phyloP scores from a whole-genome alignment of 1,140 invertebrate species.

The Uloborus diversus region DNA sequence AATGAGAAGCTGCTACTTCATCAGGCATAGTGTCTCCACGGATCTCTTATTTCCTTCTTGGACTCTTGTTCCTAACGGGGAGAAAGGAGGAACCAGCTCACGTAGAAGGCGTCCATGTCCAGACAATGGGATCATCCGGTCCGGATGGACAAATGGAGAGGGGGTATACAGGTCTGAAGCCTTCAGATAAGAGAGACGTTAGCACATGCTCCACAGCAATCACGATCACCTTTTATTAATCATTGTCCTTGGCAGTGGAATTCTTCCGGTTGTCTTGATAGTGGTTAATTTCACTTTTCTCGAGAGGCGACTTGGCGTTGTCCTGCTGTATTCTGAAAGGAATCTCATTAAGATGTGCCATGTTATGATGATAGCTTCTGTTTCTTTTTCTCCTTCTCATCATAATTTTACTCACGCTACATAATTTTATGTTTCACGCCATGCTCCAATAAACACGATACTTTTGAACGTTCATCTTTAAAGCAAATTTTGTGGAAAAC shows the following conservation, averaged over 20 bases:
- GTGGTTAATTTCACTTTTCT: conserved; percentile 27
- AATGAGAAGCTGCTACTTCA: conserved; percentile 51
- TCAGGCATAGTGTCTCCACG: conserved; percentile 42
- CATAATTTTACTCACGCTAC: background rate
- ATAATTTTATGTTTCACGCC: too few relatives aligned
- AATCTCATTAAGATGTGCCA: too few relatives aligned
- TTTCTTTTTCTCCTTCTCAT: background rate
- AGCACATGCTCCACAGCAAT: conserved; percentile 25
- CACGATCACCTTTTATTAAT: conserved; percentile 50
- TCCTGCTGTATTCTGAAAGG: too few relatives aligned
- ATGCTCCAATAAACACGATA: too few relatives aligned
- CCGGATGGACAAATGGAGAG: conserved; percentile 46
- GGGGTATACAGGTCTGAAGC: conserved; percentile 24
- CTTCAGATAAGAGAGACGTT: conserved; percentile 41
- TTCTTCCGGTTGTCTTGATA: conserved; percentile 25
- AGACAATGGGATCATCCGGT: conserved; percentile 50
- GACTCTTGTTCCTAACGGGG: conserved; percentile 40
- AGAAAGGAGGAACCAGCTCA: conserved; percentile 49
- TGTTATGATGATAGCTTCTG: too few relatives aligned
- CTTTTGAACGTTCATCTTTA: too few relatives aligned
- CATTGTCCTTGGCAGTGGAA: conserved; percentile 31
- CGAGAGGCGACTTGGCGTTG: background rate
- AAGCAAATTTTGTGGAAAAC: too few relatives aligned
- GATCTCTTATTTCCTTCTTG: conserved; percentile 40
- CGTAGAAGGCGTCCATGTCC: conserved; percentile 51